Percentiles rank a stretch among this genome's conserved stretches.
Evolutionary conservation across 2,888 invertebrate genomes (phyloP).

Genomic region (Lathronympha strigana): DNA sequence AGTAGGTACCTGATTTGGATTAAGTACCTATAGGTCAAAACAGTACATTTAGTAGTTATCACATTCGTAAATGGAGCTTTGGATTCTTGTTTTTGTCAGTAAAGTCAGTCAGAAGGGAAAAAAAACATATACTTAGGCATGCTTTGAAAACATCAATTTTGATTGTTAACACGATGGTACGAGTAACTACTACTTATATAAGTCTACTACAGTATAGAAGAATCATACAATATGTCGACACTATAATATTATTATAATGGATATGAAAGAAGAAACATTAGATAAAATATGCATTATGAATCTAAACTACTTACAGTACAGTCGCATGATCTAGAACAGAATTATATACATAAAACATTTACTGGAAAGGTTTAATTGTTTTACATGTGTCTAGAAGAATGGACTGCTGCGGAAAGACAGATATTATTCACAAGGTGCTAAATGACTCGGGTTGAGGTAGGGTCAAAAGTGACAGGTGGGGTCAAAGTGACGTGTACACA

Average conservation of each 20-base stretch:
- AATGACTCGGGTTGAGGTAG: constrained; percentile 66
- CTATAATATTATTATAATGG: constrained; percentile 48
- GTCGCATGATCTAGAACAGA: constrained; percentile 42
- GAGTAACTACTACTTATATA: not conserved
- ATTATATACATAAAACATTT: constrained; percentile 44
- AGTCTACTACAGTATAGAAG: constrained; percentile 2
- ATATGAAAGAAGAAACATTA: constrained; percentile 52
- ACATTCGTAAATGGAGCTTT: not conserved
- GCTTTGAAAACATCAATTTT: constrained; percentile 16
- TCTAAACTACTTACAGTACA: constrained; percentile 42
- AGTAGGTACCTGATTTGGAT: not conserved
- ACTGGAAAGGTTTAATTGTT: constrained; percentile 43
- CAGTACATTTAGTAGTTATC: not conserved
- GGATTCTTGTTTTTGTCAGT: constrained; percentile 10
- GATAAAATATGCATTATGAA: constrained; percentile 41
- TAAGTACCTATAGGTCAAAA: constrained; percentile 3
- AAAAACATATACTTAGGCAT: not conserved
- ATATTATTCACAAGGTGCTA: constrained; percentile 82
- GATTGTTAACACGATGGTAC: not conserved
- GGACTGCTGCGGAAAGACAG: constrained; percentile 68
- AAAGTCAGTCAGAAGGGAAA: constrained; percentile 12
- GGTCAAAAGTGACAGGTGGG: constrained; percentile 50
- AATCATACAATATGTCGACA: constrained; percentile 14
- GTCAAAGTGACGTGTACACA: constrained; percentile 59
- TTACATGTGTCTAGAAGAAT: constrained; percentile 58